Base-by-base conservation (phyloP, 2,888 invertebrate genomes). In the Tryphoninae sp. region DNA sequence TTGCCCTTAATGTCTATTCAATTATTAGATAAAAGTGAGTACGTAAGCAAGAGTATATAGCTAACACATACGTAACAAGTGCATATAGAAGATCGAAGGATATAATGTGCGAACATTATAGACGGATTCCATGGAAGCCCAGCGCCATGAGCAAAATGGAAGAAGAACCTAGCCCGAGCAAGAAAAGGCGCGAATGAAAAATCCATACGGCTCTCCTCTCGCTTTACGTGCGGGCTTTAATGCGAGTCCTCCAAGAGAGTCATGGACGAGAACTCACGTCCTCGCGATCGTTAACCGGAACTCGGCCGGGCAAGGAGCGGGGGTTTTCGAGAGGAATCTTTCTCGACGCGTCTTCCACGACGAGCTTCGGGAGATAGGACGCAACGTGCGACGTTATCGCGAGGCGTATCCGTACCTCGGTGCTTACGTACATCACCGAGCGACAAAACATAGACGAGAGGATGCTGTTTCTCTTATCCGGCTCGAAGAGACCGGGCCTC, bases 161-260 rank as follows among this genome's bases (percentile, higher is more conserved):
- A n/a, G 62, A 16, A 58, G n/a, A 19, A 40, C 13, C 33, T n/a
- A n/a, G 16, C 11, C n/a, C 33, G 33, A 9, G n/a, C 11, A 42
- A 69, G 40, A 69, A 64, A 77, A 69, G 55, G 53, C 69, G 64
- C 16, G 64, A 77, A 71, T 64, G 62, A 71, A 77, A 64, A 71
- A 64, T 71, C 62, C 58, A 71, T 55, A 53, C 3, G 23, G 40
- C 40, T 26, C 33, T 69, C 33, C 16, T 22, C 19, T 22, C 19
- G 61, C 49, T 49, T 3, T 26, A 45, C 53, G 33, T 26, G 61
- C 51, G 55, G 26, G 33, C 42, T n/a, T 22, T 64, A 64, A 62
- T 53, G 51, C 73, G 33, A 53, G 42, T 42, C 11, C 19, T 45
- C 53, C 40, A 23, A 22, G 16, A 22, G 19, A 42, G 23, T 55